Evolutionary conservation across 2,888 invertebrate genomes (phyloP), one percentile per base, ranked within the genome.

Genomic region (Cosmorhoe ocellata): DNA sequence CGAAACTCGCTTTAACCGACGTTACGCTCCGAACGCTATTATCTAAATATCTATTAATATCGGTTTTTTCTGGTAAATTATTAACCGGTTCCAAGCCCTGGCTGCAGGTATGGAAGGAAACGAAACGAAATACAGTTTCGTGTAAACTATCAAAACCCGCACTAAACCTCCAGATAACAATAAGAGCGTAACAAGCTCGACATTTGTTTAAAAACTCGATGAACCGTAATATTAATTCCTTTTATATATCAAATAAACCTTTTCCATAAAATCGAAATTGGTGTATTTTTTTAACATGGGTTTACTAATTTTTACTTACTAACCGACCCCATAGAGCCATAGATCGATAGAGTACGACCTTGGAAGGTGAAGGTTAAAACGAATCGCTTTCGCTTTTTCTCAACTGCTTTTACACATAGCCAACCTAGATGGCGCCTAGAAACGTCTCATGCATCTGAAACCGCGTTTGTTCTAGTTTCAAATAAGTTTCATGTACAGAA

Each of bases 261-360:
- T 87, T 87, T 84, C 87, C 84, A 87, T 88, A 84, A 88, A 89
- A 89, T 88, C 86, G 74, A 88, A 56, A 71, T 71, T 83, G 88
- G 89, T 88, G 89, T 90, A 89, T 89, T 90, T 78, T 90, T 90
- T 89, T 90, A 90, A 90, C 88, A 88, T 89, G 90, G 89, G 90
- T 69, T 66, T 81, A 90, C 89, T 90, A 89, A 90, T 90, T 63
- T 65, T 67, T 78, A 83, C 80, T 71, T 69, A 88, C 89, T 89
- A 89, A 89, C 86, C 67, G 49, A 70, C 63, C 68, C 51, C 56
- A 48, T 41, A 57, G 65, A 71, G 71, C 72, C 72, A 70, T 69
- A 71, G 68, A 69, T 49, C 37, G 4, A 58, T 61, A 64, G 53
- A 66, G 55, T 65, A 64, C 61, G 63, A 61, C 67, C 56, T 55